Conservation (phyloP, 2,797 vertebrate genomes). For the Vespertilio murinus region DNA sequence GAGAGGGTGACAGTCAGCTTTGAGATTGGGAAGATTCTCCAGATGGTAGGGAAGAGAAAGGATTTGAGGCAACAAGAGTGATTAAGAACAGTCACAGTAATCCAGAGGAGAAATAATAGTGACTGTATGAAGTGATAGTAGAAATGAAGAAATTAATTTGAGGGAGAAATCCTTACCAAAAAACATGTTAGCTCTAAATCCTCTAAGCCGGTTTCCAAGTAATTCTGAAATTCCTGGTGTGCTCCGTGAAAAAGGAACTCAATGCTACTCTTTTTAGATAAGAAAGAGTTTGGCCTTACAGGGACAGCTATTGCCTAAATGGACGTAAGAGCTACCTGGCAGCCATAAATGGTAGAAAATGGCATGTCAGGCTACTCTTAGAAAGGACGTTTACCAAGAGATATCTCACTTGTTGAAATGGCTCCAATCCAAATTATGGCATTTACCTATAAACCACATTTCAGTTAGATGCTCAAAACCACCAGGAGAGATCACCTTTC, state of each 20-base stretch:
- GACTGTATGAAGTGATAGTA: accelerated
- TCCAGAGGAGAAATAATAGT: background rate
- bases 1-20: background rate
- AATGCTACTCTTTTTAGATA: background rate
- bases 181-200: background rate
- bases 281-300: background rate
- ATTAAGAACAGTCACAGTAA: background rate
- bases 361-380: background rate
- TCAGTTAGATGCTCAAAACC: background rate
- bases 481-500: background rate
- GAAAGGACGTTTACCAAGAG: background rate
- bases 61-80: background rate
- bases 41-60: background rate
- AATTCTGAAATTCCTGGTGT: background rate
- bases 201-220: background rate
- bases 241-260: background rate
- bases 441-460: background rate
- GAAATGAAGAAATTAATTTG: background rate
- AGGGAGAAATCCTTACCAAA: background rate
- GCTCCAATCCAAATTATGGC: background rate
- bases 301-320: background rate
- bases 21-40: background rate
- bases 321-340: background rate
- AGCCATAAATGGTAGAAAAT: background rate
- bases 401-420: background rate